Evolutionary conservation across 2,797 vertebrate species (phyloP), one percentile per base, ranked within the genome.

Genomic region (Eidolon dupreanum): DNA sequence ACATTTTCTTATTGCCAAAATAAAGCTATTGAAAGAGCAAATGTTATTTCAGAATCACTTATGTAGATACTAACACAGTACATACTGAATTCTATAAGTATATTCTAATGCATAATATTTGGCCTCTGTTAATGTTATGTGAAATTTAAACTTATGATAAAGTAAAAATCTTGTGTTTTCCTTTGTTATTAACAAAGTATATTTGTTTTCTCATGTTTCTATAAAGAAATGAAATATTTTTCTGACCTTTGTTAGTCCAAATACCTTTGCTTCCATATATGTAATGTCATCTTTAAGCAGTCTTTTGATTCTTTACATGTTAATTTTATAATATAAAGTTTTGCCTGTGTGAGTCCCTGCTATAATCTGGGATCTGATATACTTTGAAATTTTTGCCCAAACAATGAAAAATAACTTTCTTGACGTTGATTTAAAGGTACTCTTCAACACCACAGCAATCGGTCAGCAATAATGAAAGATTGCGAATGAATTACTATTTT

Each of bases 1-100:
- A 66, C 59, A 75, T 86, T 73, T 88, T 93, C 85, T 95, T 78
- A 93, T 87, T 95, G 70, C 49, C 71, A 94, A 95, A 94, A 93
- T 93, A 91, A 97, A 84, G 22, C 41, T 75, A 96, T n/a, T 77
- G 81, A 82, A 93, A 92, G 26, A 84, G 33, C 38, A 90, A 93
- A 90, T 5, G 9, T 90, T 89, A 92, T 75, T 94, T 92, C 68
- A 95, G 66, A 93, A 89, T 92, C 43, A 66, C 65, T 96, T 90
- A 38, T 65, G 57, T 71, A 94, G 93, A 81, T 43, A 65, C 74
- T 41, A 65, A 92, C 51, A 88, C 22, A 59, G 55, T 61, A 83
- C 31, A 65, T 16, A 68, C 28, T 74, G 41, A 78, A 93, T 49
- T 51, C 22, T 88, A 0, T 55, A 71, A 88, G 9, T 59, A 9